Base-by-base conservation (phyloP, 1,140 invertebrate species). In the Formica selysi region DNA sequence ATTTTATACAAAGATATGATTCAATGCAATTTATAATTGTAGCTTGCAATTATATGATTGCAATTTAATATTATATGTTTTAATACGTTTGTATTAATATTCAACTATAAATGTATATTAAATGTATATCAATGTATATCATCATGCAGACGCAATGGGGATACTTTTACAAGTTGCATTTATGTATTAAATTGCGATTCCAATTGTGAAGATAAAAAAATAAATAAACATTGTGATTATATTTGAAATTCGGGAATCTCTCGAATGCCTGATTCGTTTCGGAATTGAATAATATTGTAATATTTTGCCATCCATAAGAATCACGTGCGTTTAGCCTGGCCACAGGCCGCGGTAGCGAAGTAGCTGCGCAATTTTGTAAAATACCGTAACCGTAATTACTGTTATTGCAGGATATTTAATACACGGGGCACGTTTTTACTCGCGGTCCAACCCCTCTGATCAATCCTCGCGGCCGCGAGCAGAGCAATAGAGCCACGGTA, bases 391-490 rank as follows among this genome's bases (percentile, higher is more conserved):
- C 79, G 26, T 83, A 83, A 83, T 83, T 83, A 83, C 79, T 74
- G 68, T 83, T 83, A 83, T 83, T 83, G 79, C 79, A 83, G 68
- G 79, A 83, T 74, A 83, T 83, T 83, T 83, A 83, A 83, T 83
- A 83, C 57, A 83, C 79, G 36, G 54, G 36, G 68, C 68, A 44
- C 38, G 79, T 73, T 80, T 80, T 80, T 80, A 81, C 65, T 19
- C 78, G 78, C 59, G 73, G n/a, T 65, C 44, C 83, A 51, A 85
- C 54, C 73, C 83, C 64, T 80, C 74, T 36, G 81, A 67, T 41
- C 57, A 48, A 81, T 51, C 32, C 22, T 71, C 48, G 84, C 64
- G 22, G 76, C 62, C 26, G 71, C 36, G 64, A 68, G 80, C 22
- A 80, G 51, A 44, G 79, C 68, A 73, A 81, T 57, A 59, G 79